Conservation (phyloP, 2,888 invertebrate species). For the Melieria crassipennis region DNA sequence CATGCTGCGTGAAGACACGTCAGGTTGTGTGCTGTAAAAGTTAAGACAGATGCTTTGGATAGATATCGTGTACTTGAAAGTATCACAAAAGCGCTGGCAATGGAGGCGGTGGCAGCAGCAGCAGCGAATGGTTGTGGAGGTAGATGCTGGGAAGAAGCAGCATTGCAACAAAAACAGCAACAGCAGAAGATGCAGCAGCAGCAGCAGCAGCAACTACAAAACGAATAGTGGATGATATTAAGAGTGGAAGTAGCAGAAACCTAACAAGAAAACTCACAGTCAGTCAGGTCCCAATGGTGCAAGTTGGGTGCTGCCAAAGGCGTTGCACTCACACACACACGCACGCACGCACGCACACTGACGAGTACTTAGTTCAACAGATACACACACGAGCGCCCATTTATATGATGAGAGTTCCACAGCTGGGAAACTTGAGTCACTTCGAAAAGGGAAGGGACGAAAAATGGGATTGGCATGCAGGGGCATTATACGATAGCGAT, state of each 20-base stretch:
- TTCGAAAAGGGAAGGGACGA: no score
- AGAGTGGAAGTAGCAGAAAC: neutral
- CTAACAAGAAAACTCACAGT: neutral
- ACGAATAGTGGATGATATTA: neutral
- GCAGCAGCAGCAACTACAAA: slow-evolving; percentile 1
- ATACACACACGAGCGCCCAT: slow-evolving; percentile 19
- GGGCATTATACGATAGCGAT: no score
- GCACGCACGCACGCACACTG: neutral
- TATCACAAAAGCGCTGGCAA: slow-evolving; percentile 2
- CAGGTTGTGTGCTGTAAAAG: neutral
- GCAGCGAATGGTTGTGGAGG: neutral
- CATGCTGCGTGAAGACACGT: neutral
- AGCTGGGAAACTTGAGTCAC: no score
- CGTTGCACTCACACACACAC: neutral
- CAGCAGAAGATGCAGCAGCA: neutral
- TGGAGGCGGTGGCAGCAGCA: no score
- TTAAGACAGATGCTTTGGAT: no score
- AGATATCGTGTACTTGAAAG: no score
- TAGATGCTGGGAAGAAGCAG: neutral
- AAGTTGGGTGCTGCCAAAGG: slow-evolving; percentile 2
- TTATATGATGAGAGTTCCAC: no score
- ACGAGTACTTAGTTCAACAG: slow-evolving; percentile 19
- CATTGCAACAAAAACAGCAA: neutral
- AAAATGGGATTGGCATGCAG: no score
- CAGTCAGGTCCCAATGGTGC: neutral